Base-by-base conservation (phyloP, 2,113 vertebrate genomes). In the Pachyramphus minor region DNA sequence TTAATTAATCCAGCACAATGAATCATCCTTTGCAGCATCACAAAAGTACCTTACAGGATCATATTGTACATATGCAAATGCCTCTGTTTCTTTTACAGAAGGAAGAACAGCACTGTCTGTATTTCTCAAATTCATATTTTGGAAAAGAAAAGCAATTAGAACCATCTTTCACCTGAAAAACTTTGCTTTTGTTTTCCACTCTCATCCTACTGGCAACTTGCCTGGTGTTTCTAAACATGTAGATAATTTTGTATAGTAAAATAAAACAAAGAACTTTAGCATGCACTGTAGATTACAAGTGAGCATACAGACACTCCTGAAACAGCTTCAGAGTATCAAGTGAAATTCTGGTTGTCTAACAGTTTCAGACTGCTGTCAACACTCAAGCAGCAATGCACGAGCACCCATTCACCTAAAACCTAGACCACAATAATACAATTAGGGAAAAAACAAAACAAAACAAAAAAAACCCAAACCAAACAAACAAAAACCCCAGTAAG, bases 1-100 rank as follows among this genome's bases (percentile, higher is more conserved):
- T 82, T 92, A 96, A 96, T 93, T 95, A 96, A 89, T 74, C 75
- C 66, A 87, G 50, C 35, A 41, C 14, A 90, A 67, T 50, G 9
- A 35, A 67, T 88, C 59, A 96, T 53, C 66, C 59, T 50, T 9
- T 41, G 41, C 52, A 63, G 30, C 33, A 72, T 72, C 91, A 94
- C 62, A 82, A 8, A 96, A 81, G 78, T 35, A 31, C 59, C 52
- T 75, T 49, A 58, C 49, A 50, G 31, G 33, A 90, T 81, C 64
- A 76, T 31, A 55, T 1, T 81, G 28, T 68, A 84, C 37, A 67
- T 56, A 64, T 56, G 67, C 72, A 64, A 96, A 55, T 4, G 4
- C 47, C 73, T 49, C 6, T 9, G 9, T 30, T 79, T 62, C 19
- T 69, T 45, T 73, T 30, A 73, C 14, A 63, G 14, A 6, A 86